phyloP scores from a whole-genome alignment of 2,113 vertebrate genomes.

The Scomber colias region DNA sequence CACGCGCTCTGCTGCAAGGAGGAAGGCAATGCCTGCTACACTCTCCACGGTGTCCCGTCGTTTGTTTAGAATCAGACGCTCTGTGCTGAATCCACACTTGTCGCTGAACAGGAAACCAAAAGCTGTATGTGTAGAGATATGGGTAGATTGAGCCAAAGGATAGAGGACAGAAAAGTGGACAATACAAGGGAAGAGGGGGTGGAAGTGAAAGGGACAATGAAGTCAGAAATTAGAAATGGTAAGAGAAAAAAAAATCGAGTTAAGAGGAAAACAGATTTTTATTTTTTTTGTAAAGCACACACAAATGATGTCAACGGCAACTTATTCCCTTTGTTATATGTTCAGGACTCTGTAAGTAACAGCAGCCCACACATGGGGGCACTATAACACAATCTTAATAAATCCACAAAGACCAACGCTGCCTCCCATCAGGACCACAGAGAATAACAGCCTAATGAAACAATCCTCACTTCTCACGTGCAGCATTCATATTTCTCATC shows the following conservation, averaged over 20 bases:
- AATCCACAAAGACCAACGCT: background rate
- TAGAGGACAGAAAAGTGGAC: background rate
- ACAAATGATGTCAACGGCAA: background rate
- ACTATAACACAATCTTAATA: constrained; percentile 33
- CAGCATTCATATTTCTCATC: constrained; percentile 32
- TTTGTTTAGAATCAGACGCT: constrained; percentile 89
- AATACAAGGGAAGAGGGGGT: background rate
- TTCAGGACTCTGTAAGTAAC: background rate
- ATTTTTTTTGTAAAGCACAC: background rate
- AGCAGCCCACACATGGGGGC: constrained; percentile 66
- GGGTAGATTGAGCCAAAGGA: background rate
- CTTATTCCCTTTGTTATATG: background rate
- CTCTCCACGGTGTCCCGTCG: constrained; percentile 92
- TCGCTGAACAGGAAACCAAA: constrained; percentile 96
- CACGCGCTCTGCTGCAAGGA: constrained; percentile 91
- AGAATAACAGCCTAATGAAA: background rate
- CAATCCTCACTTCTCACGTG: background rate
- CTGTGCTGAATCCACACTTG: constrained; percentile 94
- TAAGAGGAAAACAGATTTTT: background rate
- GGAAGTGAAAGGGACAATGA: background rate
- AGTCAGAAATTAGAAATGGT: background rate
- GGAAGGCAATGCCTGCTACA: constrained; percentile 89
- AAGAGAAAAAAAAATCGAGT: background rate
- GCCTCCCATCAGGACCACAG: background rate
- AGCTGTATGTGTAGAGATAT: constrained; percentile 77